phyloP scores from a whole-genome alignment of 2,113 vertebrate species.

The Tragelaphus strepsiceros region DNA sequence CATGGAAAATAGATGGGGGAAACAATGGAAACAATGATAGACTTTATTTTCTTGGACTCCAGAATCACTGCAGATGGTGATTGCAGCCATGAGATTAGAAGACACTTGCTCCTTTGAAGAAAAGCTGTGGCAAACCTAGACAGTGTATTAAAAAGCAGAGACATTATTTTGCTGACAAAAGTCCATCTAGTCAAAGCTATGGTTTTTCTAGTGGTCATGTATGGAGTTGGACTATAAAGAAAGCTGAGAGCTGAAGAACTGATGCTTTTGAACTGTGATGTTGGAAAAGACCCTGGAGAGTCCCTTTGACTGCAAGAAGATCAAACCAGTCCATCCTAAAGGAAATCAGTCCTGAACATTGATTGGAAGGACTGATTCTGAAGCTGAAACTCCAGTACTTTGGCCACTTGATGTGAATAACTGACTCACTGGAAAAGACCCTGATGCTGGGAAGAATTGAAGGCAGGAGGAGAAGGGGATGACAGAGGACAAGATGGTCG shows the following conservation, averaged over 20 bases:
- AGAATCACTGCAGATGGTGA: not conserved
- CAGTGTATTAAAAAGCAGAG: not conserved
- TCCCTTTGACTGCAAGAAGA: not conserved
- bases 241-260: rapidly evolving
- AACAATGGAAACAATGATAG: not conserved
- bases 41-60: not conserved
- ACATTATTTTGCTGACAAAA: not conserved
- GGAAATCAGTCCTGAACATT: not conserved
- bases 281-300: not conserved
- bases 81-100: not conserved
- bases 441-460: not conserved
- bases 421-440: not conserved
- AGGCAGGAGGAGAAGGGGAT: not conserved
- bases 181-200: not conserved
- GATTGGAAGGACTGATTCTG: not conserved
- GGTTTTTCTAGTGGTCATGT: not conserved
- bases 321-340: not conserved
- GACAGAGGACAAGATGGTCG: not conserved
- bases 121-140: not conserved
- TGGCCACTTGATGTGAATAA: not conserved
- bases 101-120: not conserved
- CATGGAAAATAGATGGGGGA: not conserved
- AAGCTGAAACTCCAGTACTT: not conserved
- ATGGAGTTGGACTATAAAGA: not conserved
- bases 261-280: not conserved